Evolutionary conservation across 2,888 invertebrate species (phyloP), one percentile per base, ranked within the genome.

Genomic region (Acronicta leporina): DNA sequence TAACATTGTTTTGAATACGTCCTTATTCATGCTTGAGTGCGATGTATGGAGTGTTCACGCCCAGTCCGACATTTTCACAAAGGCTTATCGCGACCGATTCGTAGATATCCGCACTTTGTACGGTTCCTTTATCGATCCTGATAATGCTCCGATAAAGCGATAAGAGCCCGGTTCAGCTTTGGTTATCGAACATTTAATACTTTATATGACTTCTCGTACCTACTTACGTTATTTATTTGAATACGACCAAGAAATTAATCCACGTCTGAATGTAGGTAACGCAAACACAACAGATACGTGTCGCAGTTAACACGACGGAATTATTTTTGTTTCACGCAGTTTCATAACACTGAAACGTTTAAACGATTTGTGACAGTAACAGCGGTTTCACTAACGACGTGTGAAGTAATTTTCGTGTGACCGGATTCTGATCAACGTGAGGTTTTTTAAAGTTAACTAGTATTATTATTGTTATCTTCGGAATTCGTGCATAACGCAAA

Each of bases 91-190:
- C 63, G 61, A 66, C 63, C 70, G 72, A 79, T 80, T 81, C 72
- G 77, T 78, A 80, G 79, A 78, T 81, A 81, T 77, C 81, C 75
- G 73, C 80, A 78, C 70, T 83, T 81, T 77, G 78, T 85, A 83
- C 77, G 79, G 79, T 73, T 63, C 62, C 73, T 80, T 83, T 88
- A 89, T 88, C 88, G 79, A 72, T 81, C 63, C 69, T 75, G 84
- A 85, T 85, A 84, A 70, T 65, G 73, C 75, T 67, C 64, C 67
- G 87, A 88, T 88, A 84, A 75, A 57, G 43, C 63, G 78, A 84
- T 84, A 85, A 78, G 75, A 73, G 74, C 68, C 73, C 70, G 61
- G 66, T 69, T 70, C 76, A 81, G 77, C 83, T 77, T 79, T 78
- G 79, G 75, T 80, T 82, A 84, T 81, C 80, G 70, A 70, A 65